Percentiles rank a stretch among this genome's conserved stretches.
Conservation (phyloP, 2,113 vertebrate species). For the Balaeniceps rex region DNA sequence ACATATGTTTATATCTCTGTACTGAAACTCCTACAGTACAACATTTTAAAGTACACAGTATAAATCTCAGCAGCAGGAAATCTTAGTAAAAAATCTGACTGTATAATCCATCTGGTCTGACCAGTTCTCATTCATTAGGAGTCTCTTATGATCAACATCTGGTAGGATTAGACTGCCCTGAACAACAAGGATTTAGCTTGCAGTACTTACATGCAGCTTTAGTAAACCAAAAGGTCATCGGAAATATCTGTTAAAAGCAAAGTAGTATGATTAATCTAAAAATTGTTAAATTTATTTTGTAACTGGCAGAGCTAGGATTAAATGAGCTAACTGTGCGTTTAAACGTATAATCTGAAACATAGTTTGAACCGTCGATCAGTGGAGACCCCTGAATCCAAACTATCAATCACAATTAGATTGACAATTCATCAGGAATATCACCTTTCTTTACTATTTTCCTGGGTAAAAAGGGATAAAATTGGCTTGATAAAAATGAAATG, state of each 20-base stretch:
- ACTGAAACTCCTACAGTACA: not conserved
- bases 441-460: not conserved
- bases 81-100: constrained; percentile 42
- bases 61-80: not conserved
- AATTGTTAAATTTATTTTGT: constrained; percentile 18
- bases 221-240: not conserved
- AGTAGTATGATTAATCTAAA: constrained; percentile 51
- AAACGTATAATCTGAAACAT: not conserved
- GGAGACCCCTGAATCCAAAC: not conserved
- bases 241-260: constrained; percentile 59
- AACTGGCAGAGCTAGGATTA: not conserved
- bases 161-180: constrained; percentile 41
- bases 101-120: constrained; percentile 35
- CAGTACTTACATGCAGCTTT: constrained; percentile 41
- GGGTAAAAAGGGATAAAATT: not conserved
- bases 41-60: not conserved
- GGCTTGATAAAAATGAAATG: not conserved
- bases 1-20: not conserved
- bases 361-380: not conserved
- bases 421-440: not conserved
- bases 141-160: constrained; percentile 56
- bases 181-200: constrained; percentile 49
- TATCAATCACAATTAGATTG: not conserved
- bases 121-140: constrained; percentile 51
- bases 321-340: not conserved